A percentile compares a stretch with the other conserved stretches of the same genome.
Evolutionary conservation across 2,888 invertebrate genomes (phyloP).

Genomic region (Mythimna pallens): DNA sequence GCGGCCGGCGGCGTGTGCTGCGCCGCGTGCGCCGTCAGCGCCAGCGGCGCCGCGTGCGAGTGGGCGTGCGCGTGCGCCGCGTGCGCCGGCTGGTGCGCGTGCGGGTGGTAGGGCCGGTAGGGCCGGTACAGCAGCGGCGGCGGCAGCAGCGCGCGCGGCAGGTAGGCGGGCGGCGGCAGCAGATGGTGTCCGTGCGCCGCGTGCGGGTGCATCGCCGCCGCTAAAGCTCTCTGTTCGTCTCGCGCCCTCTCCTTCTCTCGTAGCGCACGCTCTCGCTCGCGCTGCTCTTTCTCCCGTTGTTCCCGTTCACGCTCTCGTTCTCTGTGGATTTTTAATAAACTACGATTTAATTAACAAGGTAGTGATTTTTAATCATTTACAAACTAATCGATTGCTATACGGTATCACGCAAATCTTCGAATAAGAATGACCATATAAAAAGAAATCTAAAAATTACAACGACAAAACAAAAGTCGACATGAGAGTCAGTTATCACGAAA

Average conservation of each 20-base stretch:
- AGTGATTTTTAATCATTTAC: neutral
- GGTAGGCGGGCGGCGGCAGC: conserved; percentile 71
- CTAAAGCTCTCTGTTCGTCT: conserved; percentile 67
- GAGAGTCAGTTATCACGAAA: too few relatives aligned
- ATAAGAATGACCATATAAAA: too few relatives aligned
- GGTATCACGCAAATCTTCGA: too few relatives aligned
- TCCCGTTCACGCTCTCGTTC: conserved; percentile 77
- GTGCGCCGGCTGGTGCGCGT: conserved; percentile 50
- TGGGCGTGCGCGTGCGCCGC: conserved; percentile 29
- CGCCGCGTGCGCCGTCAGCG: conserved; percentile 45
- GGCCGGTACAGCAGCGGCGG: conserved; percentile 81
- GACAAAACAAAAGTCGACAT: too few relatives aligned
- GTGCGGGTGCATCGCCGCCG: conserved; percentile 68
- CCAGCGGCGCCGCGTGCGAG: conserved; percentile 17
- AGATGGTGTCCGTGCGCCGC: conserved; percentile 69
- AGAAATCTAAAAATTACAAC: too few relatives aligned
- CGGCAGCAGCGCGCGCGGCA: conserved; percentile 75
- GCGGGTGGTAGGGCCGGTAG: conserved; percentile 74
- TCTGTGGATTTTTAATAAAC: conserved; percentile 49
- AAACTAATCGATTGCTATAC: neutral
- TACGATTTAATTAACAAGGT: conserved; percentile 30
- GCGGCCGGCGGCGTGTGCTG: conserved; percentile 63
- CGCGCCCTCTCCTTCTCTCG: conserved; percentile 78
- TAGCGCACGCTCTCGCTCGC: conserved; percentile 80
- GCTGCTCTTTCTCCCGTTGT: conserved; percentile 81